Percentiles rank a stretch among this genome's conserved stretches.
These are phyloP conservation scores for Alligator sinensis DNA, from an alignment of 2,113 vertebrate genomes.

Conservation along the genomic window DNA sequence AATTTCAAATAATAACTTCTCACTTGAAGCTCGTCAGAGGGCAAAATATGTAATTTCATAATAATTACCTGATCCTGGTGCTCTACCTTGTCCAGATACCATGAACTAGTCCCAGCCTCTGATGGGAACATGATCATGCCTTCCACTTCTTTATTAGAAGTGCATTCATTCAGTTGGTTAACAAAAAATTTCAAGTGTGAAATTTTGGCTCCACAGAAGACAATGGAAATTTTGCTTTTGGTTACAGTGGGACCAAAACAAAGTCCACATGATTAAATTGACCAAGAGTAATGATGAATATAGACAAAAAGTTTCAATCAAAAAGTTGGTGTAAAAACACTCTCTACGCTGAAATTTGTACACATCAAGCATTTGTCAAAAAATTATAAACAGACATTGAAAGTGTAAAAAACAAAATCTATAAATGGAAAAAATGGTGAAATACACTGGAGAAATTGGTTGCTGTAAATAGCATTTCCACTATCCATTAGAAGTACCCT, in stretches of 20 bases:
- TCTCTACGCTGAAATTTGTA: background rate
- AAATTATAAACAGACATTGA: background rate
- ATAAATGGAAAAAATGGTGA: background rate
- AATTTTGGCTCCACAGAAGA: too few species aligned
- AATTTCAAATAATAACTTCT: background rate
- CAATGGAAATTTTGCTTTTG: background rate
- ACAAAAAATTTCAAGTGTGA: background rate
- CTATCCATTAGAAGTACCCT: background rate
- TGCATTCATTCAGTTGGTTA: background rate
- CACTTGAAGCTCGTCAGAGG: background rate
- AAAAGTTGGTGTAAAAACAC: background rate
- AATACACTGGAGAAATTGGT: background rate
- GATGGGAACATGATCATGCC: background rate
- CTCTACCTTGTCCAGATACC: background rate
- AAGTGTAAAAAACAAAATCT: background rate
- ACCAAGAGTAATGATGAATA: background rate
- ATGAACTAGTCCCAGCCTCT: background rate
- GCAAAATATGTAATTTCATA: background rate
- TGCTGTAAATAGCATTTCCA: background rate
- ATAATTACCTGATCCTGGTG: background rate
- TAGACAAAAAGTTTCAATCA: background rate
- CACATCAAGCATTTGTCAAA: background rate
- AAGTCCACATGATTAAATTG: background rate
- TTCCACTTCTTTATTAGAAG: background rate
- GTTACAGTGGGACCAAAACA: background rate